Base-by-base conservation (phyloP, 2,888 invertebrate genomes). In the Volucella inanis region DNA sequence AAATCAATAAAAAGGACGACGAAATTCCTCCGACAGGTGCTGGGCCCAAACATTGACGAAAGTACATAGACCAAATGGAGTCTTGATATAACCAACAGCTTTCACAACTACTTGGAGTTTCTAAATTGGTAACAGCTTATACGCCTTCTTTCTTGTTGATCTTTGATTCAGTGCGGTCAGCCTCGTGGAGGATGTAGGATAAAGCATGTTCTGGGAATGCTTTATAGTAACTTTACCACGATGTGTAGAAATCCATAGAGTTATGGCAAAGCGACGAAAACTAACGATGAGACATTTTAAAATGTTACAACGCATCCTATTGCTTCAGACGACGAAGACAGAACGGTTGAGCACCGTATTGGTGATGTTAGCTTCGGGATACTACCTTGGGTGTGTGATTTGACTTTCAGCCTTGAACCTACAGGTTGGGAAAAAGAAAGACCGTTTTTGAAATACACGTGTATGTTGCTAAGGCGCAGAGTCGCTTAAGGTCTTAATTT, bases 251-350 rank as follows among this genome's bases (percentile, higher is more conserved):
- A 89, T 98, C 99, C 97, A 99, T 98, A 75, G 99, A 99, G 90
- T 99, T 99, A 95, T 99, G 99, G 89, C 99, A 97, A 89, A 99
- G 99, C 55, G 99, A 99, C 92, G 98, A 99, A 93, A 99, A 99
- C 93, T 99, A 99, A 92, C 99, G 96, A 94, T 99, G 99, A 93
- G 99, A 99, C 91, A 91, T 90, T 80, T 75, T 65, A 71, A 50
- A 61, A 61, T 43, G 67, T 52, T 72, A 52, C 52, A 54, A 88
- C 87, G 85, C 90, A 90, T 90, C 91, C 81, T 87, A 87, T 87
- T 88, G 54, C 59, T 88, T 90, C 89, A 88, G 88, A 89, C 88
- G 90, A 87, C 88, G 90, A 89, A 75, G 89, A 89, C 87, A 89
- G 89, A 91, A 91, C 90, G 91, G 90, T 89, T 72, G 89, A 88